Base-by-base conservation (phyloP, 2,113 vertebrate genomes). In the Junco hyemalis region DNA sequence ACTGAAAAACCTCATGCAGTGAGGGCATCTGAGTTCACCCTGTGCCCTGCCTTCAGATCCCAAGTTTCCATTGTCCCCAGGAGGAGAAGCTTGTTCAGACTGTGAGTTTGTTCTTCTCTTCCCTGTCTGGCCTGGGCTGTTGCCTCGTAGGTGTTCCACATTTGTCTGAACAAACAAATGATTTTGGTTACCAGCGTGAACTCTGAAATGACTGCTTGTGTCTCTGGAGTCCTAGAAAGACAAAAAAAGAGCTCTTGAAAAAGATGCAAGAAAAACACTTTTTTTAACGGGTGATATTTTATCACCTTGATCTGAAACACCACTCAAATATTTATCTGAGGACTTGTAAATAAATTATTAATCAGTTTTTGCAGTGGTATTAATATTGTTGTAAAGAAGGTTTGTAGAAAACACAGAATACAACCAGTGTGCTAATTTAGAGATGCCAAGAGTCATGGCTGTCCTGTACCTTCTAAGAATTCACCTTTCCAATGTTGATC, bases 1-100 rank as follows among this genome's bases (percentile, higher is more conserved):
- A 1, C 92, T 92, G 84, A 98, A 99, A 51, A 94, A 96, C 83
- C 91, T 97, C 73, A 98, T 95, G 86, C 99, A 99, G 1, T 96
- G 98, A 3, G 99, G 99, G 64, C 99, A 99, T 97, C 98, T 98
- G 2, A 99, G 97, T 66, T 98, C 98, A 5, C 98, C 98, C 72
- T 97, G 95, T 6, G 95, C 97, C 20, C 94, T 93, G 44, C 29
- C 68, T 21, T 98, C 94, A 0, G 51, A 8, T n/a, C 60, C 85
- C 0, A 60, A 22, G 47, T 74, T 88, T 68, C 97, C 91, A 12
- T 22, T 87, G 26, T 97, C 87, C 2, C 6, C 71, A 4, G 96
- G 64, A 9, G 81, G 16, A 61, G 96, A 95, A 35, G 47, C 42
- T 40, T 94, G 63, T 4, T 95, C 90, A 10, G 97, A 28, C 16